phyloP scores from a whole-genome alignment of 2,113 vertebrate genomes.

The Triplophysa rosa region DNA sequence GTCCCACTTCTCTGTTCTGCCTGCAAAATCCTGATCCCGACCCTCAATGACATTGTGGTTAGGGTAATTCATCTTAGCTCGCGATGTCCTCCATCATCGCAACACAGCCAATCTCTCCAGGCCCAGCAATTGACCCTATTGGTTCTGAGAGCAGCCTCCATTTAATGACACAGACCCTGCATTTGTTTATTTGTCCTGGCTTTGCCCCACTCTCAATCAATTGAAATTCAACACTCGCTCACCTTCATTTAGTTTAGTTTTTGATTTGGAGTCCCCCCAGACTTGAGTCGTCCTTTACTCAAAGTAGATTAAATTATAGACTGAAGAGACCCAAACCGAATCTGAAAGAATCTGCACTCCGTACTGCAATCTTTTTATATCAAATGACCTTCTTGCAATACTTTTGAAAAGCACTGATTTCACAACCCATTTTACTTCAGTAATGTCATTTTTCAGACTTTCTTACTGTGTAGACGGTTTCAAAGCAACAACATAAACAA shows the following conservation, averaged over 20 bases:
- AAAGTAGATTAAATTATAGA: background rate
- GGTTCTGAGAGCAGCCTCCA: constrained; percentile 20
- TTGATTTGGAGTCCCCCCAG: background rate
- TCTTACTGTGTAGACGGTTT: no score
- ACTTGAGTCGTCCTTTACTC: background rate
- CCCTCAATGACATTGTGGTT: constrained; percentile 1
- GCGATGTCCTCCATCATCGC: background rate
- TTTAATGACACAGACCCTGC: constrained; percentile 25
- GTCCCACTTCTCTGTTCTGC: background rate
- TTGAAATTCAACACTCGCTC: constrained; percentile 13
- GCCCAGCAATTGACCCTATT: background rate
- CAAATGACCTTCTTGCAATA: background rate
- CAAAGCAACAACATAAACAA: no score
- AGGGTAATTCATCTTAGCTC: constrained; percentile 28
- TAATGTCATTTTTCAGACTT: no score
- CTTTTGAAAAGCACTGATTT: no score
- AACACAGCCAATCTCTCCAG: background rate
- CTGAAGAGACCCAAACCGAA: background rate
- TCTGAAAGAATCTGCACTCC: background rate
- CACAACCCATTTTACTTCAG: no score
- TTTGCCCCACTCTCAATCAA: constrained; percentile 1
- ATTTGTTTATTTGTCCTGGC: constrained; percentile 4
- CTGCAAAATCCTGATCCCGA: background rate
- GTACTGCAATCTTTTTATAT: background rate
- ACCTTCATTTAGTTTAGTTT: constrained; percentile 21